A percentile compares a stretch with the other conserved stretches of the same genome.
Evolutionary conservation across 2,888 invertebrate species (phyloP).

Genomic region (Heliconius erato): DNA sequence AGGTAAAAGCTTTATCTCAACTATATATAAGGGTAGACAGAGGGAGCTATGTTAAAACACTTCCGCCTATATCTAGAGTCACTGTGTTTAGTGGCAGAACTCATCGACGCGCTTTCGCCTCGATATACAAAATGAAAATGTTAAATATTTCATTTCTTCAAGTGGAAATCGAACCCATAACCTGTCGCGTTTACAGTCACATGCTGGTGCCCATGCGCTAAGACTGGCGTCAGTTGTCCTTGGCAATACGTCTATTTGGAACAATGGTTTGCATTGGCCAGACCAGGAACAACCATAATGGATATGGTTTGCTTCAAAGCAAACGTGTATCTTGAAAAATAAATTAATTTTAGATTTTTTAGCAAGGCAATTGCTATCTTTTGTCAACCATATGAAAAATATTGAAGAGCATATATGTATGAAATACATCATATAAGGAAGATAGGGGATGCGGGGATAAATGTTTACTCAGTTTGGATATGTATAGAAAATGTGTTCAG

Average conservation of each 20-base stretch:
- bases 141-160: too few relatives aligned
- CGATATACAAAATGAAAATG: too few relatives aligned
- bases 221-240: background rate
- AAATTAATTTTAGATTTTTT: background rate
- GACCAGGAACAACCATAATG: too few relatives aligned
- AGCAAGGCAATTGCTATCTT: background rate
- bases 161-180: too few relatives aligned
- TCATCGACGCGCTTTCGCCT: too few relatives aligned
- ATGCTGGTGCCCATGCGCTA: too few relatives aligned
- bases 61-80: background rate
- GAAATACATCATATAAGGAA: background rate
- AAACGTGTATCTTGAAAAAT: background rate
- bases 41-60: background rate
- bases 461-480: constrained; percentile 1
- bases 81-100: too few relatives aligned
- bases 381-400: background rate
- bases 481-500: constrained; percentile 13
- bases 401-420: background rate
- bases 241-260: background rate
- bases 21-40: background rate
- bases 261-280: background rate
- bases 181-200: too few relatives aligned
- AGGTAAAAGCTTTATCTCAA: background rate
- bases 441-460: constrained; percentile 2
- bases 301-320: background rate